These are phyloP conservation scores for Labeo catla DNA, from an alignment of 2,113 vertebrate genomes.

Conservation along the genomic window DNA sequence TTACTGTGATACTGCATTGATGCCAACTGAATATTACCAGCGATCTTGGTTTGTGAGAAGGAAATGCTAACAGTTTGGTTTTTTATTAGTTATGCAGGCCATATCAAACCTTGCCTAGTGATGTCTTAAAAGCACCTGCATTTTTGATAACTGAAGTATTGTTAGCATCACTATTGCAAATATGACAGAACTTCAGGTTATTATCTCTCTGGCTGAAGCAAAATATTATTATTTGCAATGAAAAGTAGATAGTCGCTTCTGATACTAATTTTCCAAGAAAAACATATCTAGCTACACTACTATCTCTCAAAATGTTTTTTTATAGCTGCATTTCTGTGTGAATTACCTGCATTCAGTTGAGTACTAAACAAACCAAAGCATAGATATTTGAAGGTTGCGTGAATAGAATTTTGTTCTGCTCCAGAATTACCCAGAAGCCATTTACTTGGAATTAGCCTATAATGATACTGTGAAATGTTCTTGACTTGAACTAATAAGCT, in stretches of 20 bases:
- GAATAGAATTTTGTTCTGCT: constrained; percentile 13
- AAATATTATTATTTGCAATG: constrained; percentile 29
- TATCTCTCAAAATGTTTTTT: constrained; percentile 10
- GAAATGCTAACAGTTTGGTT: not conserved
- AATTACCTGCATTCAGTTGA: constrained; percentile 5
- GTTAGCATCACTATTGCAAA: not conserved
- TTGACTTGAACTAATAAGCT: constrained; percentile 38
- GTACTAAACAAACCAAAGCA: constrained; percentile 44
- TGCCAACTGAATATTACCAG: constrained; percentile 28
- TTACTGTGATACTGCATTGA: not conserved
- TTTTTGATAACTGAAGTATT: constrained; percentile 1
- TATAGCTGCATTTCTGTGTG: not conserved
- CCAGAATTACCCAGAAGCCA: constrained; percentile 47
- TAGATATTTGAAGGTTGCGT: constrained; percentile 14
- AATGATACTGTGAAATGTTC: constrained; percentile 46
- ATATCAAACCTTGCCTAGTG: constrained; percentile 23
- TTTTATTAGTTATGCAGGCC: not conserved
- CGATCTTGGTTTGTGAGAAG: not conserved
- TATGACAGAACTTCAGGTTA: not conserved
- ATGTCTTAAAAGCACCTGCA: constrained; percentile 11
- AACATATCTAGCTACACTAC: not conserved
- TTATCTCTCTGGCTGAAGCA: not conserved
- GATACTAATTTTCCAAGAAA: not conserved
- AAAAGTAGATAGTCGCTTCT: constrained; percentile 26
- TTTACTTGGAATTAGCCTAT: constrained; percentile 50